Percentiles rank a stretch among this genome's conserved stretches.
phyloP scores from a whole-genome alignment of 2,797 vertebrate genomes.

The Erithacus rubecula region DNA sequence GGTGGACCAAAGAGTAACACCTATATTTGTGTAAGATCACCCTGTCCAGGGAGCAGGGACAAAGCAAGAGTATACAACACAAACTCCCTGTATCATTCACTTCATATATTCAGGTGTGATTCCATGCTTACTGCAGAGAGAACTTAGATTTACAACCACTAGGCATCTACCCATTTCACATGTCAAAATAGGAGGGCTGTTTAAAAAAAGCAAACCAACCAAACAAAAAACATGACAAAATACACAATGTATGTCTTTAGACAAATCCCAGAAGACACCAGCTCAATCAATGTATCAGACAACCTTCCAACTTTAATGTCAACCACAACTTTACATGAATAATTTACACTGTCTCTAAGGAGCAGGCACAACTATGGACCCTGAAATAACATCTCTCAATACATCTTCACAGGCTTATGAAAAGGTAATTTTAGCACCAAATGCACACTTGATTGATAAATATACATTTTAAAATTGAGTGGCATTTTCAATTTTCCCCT shows the following conservation, averaged over 20 bases:
- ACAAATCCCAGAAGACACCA: neutral
- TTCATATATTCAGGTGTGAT: neutral
- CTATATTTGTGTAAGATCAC: neutral
- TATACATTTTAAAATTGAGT: neutral
- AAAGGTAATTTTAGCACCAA: neutral
- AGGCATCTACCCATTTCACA: neutral
- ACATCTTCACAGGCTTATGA: neutral
- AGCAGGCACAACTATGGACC: neutral
- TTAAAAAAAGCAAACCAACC: neutral
- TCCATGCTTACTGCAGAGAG: neutral
- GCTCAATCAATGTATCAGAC: neutral
- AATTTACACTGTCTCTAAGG: neutral
- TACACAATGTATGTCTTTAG: neutral
- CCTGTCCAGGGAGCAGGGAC: accelerated
- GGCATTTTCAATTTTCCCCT: neutral
- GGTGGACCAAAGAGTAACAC: neutral
- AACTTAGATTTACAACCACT: neutral
- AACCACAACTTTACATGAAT: neutral
- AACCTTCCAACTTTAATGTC: neutral
- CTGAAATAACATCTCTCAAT: neutral
- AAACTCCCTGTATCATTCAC: neutral
- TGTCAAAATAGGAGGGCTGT: neutral
- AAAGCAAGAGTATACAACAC: neutral
- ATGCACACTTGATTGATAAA: neutral
- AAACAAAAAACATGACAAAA: neutral